These are phyloP conservation scores for Parnassius orleans DNA, from an alignment of 2,888 invertebrate species.

Conservation along the genomic window DNA sequence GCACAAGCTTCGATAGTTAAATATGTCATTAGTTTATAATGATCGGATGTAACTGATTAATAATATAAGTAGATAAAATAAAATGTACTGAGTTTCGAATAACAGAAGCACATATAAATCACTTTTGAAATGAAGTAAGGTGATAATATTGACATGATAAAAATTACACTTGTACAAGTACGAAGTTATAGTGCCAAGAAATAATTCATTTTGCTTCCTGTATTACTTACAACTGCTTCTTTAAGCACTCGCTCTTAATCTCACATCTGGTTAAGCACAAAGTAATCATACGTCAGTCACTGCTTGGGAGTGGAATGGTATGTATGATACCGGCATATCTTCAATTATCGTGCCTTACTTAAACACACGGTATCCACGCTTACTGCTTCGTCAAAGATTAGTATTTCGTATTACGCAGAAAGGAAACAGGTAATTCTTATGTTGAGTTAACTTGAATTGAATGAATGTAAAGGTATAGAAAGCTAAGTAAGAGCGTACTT, in stretches of 20 bases:
- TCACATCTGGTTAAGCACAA: slow-evolving; percentile 46
- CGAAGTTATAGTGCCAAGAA: not conserved
- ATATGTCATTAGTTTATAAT: no score
- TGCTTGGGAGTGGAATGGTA: slow-evolving; percentile 48
- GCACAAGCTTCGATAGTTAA: no score
- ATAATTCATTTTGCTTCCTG: slow-evolving; percentile 20
- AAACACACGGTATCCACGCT: slow-evolving; percentile 68
- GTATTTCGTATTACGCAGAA: not conserved
- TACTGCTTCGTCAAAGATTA: slow-evolving; percentile 47
- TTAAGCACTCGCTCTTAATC: slow-evolving; percentile 40
- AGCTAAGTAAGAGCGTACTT: no score
- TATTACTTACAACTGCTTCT: slow-evolving; percentile 20
- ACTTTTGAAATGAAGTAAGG: no score
- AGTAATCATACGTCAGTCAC: slow-evolving; percentile 70
- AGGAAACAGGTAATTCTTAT: not conserved
- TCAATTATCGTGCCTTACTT: slow-evolving; percentile 80
- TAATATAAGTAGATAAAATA: no score
- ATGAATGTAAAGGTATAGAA: no score
- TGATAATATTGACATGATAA: no score
- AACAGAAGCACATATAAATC: no score
- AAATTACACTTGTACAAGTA: not conserved
- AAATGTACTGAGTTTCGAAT: no score
- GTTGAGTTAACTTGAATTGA: no score
- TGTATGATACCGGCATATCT: slow-evolving; percentile 72
- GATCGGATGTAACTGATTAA: no score